Conservation (phyloP, 2,888 invertebrate species). For the Epinotia demarniana region DNA sequence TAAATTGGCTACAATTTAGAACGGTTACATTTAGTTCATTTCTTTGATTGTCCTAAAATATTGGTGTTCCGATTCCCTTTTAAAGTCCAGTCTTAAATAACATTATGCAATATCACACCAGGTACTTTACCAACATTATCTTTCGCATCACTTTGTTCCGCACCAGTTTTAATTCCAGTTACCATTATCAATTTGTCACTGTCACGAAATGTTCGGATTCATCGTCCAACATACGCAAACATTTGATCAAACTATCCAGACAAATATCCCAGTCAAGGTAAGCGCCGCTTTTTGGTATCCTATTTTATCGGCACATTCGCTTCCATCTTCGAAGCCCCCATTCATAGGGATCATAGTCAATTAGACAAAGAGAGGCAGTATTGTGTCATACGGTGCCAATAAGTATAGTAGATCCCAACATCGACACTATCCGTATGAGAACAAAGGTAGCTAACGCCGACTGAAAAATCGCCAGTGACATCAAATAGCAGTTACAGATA, state of each 20-base stretch:
- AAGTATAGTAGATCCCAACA: too few species aligned
- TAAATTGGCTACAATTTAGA: not conserved
- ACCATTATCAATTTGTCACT: not conserved
- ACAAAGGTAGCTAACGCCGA: too few species aligned
- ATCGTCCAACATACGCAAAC: not conserved
- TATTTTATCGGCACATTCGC: not conserved
- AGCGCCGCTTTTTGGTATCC: not conserved
- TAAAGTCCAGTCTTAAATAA: not conserved
- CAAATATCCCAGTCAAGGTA: not conserved
- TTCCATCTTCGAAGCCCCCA: not conserved
- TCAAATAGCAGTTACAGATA: too few species aligned
- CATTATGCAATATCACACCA: not conserved
- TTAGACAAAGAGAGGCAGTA: not conserved
- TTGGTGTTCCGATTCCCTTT: not conserved
- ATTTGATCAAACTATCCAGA: conserved; percentile 5
- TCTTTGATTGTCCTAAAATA: not conserved
- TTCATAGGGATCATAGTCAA: not conserved
- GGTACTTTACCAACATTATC: not conserved
- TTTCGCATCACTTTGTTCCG: conserved; percentile 26
- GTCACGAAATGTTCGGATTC: not conserved
- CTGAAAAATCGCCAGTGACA: too few species aligned
- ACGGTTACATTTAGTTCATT: not conserved
- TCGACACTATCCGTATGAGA: too few species aligned
- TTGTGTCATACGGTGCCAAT: not conserved
- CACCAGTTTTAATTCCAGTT: not conserved